Percentiles rank a stretch among this genome's conserved stretches.
Conservation (phyloP, 2,113 vertebrate species). For the Glaucomys volans region DNA sequence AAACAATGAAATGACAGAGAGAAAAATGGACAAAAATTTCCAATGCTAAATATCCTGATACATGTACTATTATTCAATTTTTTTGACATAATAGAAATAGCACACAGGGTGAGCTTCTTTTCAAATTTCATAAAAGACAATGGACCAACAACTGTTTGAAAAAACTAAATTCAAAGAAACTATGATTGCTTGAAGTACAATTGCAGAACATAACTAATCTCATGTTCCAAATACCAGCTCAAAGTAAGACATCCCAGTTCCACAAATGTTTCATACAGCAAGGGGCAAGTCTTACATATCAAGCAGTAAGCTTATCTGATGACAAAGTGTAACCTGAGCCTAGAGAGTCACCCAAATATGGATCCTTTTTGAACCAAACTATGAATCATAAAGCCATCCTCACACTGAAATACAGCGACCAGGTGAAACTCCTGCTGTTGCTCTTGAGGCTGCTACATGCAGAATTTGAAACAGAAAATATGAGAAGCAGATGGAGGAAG, state of each 20-base stretch:
- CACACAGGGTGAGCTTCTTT: neutral
- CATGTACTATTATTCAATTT: neutral
- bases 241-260: neutral
- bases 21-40: neutral
- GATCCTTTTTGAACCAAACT: conserved; percentile 39
- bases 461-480: conserved; percentile 47
- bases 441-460: neutral
- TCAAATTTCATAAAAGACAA: neutral
- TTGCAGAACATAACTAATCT: conserved; percentile 31
- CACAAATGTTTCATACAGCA: neutral
- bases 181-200: neutral
- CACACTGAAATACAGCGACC: conserved; percentile 6
- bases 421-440: neutral
- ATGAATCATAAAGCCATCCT: conserved; percentile 25
- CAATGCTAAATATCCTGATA: neutral
- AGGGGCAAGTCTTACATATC: neutral
- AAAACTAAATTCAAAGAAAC: neutral
- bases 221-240: neutral
- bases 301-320: conserved; percentile 3
- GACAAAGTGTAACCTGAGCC: neutral
- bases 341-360: neutral
- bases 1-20: neutral
- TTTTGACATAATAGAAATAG: neutral
- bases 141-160: neutral
- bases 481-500: neutral